Conservation (phyloP, 2,113 vertebrate species). For the Caretta caretta region DNA sequence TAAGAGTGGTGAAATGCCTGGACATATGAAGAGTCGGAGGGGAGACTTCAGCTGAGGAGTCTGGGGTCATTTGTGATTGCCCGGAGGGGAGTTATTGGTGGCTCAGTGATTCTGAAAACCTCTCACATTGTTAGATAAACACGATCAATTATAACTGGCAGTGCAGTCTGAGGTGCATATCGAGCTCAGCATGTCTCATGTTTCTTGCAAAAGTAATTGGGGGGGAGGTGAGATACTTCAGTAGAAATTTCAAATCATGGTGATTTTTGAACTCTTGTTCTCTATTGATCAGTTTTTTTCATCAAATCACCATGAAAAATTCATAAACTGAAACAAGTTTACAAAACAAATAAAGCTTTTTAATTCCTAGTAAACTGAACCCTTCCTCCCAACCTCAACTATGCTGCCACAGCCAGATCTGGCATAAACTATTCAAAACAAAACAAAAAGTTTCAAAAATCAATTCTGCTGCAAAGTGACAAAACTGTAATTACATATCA, state of each 20-base stretch:
- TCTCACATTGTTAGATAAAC: background rate
- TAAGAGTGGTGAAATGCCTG: background rate
- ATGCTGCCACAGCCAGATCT: too few relatives aligned
- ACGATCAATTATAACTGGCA: background rate
- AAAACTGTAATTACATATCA: background rate
- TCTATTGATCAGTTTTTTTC: background rate
- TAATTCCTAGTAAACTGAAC: background rate
- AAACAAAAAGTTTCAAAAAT: background rate
- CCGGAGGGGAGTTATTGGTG: background rate
- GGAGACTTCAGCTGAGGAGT: background rate
- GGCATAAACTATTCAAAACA: background rate
- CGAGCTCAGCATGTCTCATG: background rate
- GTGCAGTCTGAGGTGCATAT: background rate
- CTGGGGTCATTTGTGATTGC: background rate
- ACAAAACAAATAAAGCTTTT: background rate
- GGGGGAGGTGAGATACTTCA: background rate
- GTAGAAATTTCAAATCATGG: background rate
- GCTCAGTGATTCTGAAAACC: background rate
- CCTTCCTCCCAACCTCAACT: background rate
- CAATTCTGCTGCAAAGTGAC: background rate
- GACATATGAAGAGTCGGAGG: background rate
- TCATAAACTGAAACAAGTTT: background rate
- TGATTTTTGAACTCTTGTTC: background rate
- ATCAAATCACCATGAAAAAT: background rate
- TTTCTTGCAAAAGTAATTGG: too few relatives aligned